Evolutionary conservation across 2,888 invertebrate species (phyloP), one percentile per base, ranked within the genome.

Genomic region (Nipponacmea schrenckii): DNA sequence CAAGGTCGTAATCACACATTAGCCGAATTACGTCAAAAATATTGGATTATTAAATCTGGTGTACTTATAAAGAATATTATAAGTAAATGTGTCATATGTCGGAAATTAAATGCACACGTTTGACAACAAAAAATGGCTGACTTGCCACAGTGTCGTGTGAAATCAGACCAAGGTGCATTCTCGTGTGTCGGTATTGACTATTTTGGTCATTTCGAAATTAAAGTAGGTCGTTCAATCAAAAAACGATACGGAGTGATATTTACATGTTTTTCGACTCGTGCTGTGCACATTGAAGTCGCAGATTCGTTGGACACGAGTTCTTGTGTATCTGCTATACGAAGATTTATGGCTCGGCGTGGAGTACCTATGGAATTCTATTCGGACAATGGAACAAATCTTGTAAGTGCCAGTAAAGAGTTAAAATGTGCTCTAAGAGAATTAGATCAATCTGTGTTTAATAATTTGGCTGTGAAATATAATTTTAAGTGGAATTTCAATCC

Each of bases 401-500:
- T 78, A 14, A 74, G 74, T 46, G 73, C 70, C 10, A 67, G 74
- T 31, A 67, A 48, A 27, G 77, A 78, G 56, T 10, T 76, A 20
- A 39, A 45, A 72, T 50, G 67, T 24, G 50, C 48, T 27, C 72
- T 78, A 15, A 24, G 62, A n/a, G 67, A 66, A 27, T 74, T 69
- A 74, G 72, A 79, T 46, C 26, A 39, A 26, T 39, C 50, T 8
- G 45, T 67, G 14, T 73, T 78, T 31, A n/a, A 50, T 14, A 46
- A 74, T 17, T 50, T 62, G 45, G 39, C 75, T 50, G 2, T 62
- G 24, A 67, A 74, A 27, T 69, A 69, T 17, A 46, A 39, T 20
- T 70, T 79, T 26, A 39, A 56, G 14, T 79, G 77, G 74, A 56
- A 70, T 39, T 77, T 75, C 45, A 78, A 77, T 44, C 76, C 72